Conservation (phyloP, 2,113 vertebrate species). For the Notothenia rossii region DNA sequence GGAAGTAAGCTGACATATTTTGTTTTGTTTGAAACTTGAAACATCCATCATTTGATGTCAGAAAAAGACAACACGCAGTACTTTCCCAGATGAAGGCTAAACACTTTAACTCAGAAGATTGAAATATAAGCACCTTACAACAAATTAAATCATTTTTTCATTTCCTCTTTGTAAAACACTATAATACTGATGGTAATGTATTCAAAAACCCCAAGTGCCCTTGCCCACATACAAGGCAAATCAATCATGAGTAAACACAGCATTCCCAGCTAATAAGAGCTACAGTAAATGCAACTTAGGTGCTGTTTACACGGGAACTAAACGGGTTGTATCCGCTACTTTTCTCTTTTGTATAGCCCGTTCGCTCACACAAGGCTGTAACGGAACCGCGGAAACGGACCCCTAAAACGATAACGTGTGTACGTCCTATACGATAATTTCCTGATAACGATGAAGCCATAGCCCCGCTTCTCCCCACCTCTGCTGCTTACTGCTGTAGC, state of each 20-base stretch:
- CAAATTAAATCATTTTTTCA: background rate
- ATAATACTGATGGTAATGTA: background rate
- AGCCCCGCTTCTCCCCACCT: too few species aligned
- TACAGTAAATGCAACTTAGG: background rate
- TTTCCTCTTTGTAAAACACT: background rate
- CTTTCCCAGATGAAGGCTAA: background rate
- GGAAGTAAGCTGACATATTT: background rate
- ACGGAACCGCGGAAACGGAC: too few species aligned
- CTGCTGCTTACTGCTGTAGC: too few species aligned
- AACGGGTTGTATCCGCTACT: too few species aligned
- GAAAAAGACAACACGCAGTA: background rate
- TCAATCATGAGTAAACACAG: background rate
- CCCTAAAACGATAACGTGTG: too few species aligned
- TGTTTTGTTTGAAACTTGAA: conserved; percentile 3
- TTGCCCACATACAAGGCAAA: background rate
- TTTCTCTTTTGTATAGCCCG: too few species aligned
- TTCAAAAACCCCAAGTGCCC: too few species aligned
- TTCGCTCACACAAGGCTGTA: too few species aligned
- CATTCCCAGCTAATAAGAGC: background rate
- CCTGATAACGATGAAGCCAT: too few species aligned
- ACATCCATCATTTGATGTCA: background rate
- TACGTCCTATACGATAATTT: too few species aligned
- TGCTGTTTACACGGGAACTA: too few species aligned
- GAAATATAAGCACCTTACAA: background rate
- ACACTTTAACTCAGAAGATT: background rate